phyloP scores from a whole-genome alignment of 2,888 invertebrate genomes.

The Lumbricus terrestris region DNA sequence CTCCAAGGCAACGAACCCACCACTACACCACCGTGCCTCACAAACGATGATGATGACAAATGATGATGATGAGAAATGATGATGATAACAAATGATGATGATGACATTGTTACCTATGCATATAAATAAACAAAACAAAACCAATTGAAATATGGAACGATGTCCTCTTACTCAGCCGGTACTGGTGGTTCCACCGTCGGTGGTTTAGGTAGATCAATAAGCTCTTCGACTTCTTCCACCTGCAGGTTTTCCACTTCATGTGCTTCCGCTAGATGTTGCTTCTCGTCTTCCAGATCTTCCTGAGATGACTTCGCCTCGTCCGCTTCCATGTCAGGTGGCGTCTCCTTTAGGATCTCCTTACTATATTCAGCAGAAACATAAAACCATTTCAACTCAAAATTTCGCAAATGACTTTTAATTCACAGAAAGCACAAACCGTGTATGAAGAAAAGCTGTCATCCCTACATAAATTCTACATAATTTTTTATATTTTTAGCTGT shows the following conservation, averaged over 20 bases:
- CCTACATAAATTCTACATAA: no score
- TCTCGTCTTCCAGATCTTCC: slow-evolving; percentile 15
- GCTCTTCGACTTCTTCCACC: slow-evolving; percentile 5
- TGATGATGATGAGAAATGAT: no score
- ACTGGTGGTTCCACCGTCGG: not conserved
- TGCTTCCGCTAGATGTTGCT: not conserved
- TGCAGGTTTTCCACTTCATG: not conserved
- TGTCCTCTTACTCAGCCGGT: not conserved
- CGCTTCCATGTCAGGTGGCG: slow-evolving; percentile 9
- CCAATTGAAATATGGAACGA: not conserved
- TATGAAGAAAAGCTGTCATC: not conserved
- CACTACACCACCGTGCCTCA: no score
- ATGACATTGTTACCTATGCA: not conserved
- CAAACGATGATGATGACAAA: no score
- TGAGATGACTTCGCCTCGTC: slow-evolving; percentile 10
- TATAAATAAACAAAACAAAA: not conserved
- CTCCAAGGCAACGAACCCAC: no score
- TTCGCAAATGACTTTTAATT: not conserved
- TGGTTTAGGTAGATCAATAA: not conserved
- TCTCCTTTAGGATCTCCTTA: slow-evolving; percentile 8
- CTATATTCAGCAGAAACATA: not conserved
- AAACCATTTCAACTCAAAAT: not conserved
- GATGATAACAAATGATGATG: not conserved
- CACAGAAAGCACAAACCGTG: not conserved
- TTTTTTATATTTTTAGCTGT: no score